Evolutionary conservation across 2,888 invertebrate genomes (phyloP).

Genomic region (Ormia ochracea): DNA sequence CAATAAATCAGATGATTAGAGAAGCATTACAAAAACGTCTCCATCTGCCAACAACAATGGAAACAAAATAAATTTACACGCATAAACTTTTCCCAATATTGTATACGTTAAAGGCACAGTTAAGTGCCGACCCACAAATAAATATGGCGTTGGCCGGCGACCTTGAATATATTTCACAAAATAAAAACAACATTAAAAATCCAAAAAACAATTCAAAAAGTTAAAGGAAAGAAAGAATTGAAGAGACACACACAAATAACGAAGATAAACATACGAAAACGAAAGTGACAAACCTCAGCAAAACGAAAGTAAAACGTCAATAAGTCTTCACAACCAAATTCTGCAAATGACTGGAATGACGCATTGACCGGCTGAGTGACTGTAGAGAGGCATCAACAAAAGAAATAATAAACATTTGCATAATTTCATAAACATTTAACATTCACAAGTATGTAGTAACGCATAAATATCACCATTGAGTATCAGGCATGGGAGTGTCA

Average conservation of each 20-base stretch:
- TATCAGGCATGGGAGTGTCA: background rate
- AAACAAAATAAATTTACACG: background rate
- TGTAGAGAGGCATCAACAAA: background rate
- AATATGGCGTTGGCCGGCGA: constrained; percentile 12
- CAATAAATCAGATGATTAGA: background rate
- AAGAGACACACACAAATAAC: background rate
- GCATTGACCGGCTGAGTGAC: background rate
- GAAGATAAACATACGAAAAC: background rate
- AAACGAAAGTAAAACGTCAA: background rate
- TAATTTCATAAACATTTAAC: background rate
- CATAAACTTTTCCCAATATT: background rate
- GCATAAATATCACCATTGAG: background rate
- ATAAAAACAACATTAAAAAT: constrained; percentile 18
- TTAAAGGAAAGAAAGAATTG: background rate
- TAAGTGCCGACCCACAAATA: background rate
- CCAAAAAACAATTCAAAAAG: constrained; percentile 3
- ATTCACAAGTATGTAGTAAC: background rate
- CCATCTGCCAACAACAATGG: background rate
- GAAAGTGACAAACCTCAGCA: constrained; percentile 7
- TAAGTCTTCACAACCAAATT: background rate
- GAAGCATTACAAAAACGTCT: background rate
- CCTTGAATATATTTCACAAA: constrained; percentile 37
- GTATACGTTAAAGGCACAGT: background rate
- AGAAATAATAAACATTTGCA: background rate
- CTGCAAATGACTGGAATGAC: background rate